These are phyloP conservation scores for Caenorhabditis sp. DNA, from an alignment of 2,888 invertebrate genomes.

Conservation along the genomic window DNA sequence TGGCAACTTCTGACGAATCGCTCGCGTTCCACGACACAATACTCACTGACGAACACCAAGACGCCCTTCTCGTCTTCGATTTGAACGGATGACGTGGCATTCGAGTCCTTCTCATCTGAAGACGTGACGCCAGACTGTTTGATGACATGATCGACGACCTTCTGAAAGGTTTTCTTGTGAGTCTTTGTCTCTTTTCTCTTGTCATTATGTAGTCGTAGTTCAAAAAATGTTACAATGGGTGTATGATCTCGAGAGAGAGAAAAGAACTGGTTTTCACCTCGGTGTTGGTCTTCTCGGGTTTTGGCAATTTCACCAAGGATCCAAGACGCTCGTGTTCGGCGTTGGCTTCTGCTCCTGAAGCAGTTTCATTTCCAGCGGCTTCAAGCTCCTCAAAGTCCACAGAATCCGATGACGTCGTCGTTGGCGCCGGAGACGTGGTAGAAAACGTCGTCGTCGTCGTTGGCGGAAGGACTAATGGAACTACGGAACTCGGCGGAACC, in stretches of 20 bases:
- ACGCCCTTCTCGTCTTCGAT: conserved; percentile 67
- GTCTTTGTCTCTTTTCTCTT: no score
- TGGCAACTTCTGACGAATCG: conserved; percentile 69
- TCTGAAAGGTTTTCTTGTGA: conserved; percentile 12
- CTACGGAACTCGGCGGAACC: conserved; percentile 14
- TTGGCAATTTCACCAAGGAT: conserved; percentile 59
- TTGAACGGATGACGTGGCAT: conserved; percentile 17
- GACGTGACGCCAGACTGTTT: background rate
- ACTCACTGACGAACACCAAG: conserved; percentile 72
- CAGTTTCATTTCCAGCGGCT: conserved; percentile 10
- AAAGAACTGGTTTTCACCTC: conserved; percentile 51
- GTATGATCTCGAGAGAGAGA: background rate
- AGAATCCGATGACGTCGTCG: background rate
- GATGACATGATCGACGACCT: conserved; percentile 31
- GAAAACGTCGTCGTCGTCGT: conserved; percentile 14
- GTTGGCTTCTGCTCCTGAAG: background rate
- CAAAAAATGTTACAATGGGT: conserved; percentile 11
- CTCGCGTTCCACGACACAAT: conserved; percentile 71
- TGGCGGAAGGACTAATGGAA: conserved; percentile 41
- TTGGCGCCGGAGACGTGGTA: background rate
- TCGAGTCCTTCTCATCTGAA: conserved; percentile 17
- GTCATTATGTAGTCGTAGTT: no score
- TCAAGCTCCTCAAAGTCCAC: conserved; percentile 35
- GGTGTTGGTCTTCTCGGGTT: conserved; percentile 41
- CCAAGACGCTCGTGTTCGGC: conserved; percentile 45